phyloP scores from a whole-genome alignment of 2,797 vertebrate genomes.

The Cichlasoma orientale region DNA sequence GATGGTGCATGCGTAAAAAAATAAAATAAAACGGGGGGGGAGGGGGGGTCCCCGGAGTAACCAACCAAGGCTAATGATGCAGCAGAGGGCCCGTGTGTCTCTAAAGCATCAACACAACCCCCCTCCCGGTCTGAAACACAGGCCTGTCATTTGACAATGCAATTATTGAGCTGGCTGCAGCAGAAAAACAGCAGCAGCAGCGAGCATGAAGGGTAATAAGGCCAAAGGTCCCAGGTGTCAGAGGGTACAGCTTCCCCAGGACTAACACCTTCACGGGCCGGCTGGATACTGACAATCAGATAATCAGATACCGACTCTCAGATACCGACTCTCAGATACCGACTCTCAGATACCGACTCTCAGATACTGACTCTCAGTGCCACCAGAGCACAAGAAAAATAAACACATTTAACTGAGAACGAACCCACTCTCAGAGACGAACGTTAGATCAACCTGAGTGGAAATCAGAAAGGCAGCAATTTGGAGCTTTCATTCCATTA shows the following conservation, averaged over 20 bases:
- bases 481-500: too few relatives aligned
- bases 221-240: background rate
- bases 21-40: background rate
- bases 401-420: background rate
- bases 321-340: background rate
- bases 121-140: slow-evolving; percentile 19
- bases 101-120: slow-evolving; percentile 34
- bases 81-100: slow-evolving; percentile 52
- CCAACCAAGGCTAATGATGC: slow-evolving; percentile 76
- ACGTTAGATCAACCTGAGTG: too few relatives aligned
- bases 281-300: accelerated
- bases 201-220: background rate
- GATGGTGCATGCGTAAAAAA: slow-evolving; percentile 83
- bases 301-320: too few relatives aligned
- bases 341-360: too few relatives aligned
- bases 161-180: slow-evolving; percentile 21
- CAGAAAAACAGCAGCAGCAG: background rate
- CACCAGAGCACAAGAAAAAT: background rate
- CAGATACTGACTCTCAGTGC: accelerated
- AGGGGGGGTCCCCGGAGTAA: slow-evolving; percentile 80
- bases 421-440: background rate
- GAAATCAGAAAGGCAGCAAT: too few relatives aligned
- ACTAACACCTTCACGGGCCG: accelerated
- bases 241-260: background rate
- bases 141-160: slow-evolving; percentile 16